phyloP scores from a whole-genome alignment of 2,113 vertebrate species.

The Motacilla tschutschensis region DNA sequence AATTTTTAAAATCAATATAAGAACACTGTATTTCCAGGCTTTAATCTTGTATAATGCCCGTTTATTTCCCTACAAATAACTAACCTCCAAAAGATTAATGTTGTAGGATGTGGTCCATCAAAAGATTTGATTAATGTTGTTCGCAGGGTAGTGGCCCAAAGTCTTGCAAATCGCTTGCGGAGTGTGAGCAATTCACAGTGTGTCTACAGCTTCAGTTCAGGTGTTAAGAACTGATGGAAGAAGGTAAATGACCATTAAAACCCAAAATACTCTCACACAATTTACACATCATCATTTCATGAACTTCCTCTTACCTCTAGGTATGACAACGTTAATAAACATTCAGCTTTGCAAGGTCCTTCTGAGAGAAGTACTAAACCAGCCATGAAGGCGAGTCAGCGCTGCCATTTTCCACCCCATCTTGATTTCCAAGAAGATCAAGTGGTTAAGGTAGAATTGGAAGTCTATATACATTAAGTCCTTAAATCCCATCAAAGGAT shows the following conservation, averaged over 20 bases:
- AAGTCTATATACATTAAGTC: background rate
- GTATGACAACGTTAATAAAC: background rate
- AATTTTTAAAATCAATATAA: background rate
- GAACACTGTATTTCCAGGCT: background rate
- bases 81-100: conserved; percentile 7
- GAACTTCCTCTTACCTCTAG: background rate
- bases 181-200: background rate
- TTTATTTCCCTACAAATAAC: background rate
- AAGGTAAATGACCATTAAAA: background rate
- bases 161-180: background rate
- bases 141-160: background rate
- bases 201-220: background rate
- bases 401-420: background rate
- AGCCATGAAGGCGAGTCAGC: background rate
- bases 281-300: background rate
- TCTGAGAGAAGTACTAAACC: background rate
- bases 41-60: background rate
- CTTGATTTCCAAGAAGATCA: background rate
- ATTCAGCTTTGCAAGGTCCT: background rate
- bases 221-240: background rate
- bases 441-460: background rate
- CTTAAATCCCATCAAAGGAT: background rate
- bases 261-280: background rate
- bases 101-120: background rate
- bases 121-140: background rate